Evolutionary conservation across 2,888 invertebrate genomes (phyloP).

Genomic region (Malthinus flaveolus): DNA sequence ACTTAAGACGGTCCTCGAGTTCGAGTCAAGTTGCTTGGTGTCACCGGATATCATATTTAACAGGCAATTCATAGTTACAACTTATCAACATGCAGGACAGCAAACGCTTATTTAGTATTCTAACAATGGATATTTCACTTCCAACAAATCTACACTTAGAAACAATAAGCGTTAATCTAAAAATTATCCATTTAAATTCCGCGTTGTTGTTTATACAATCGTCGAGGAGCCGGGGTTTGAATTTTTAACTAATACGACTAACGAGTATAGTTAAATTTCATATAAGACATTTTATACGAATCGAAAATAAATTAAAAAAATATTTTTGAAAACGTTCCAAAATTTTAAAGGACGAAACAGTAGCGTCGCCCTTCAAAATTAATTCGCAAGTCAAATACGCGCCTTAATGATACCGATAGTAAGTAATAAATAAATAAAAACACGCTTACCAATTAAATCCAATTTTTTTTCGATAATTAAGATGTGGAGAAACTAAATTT

Average conservation of each 20-base stretch:
- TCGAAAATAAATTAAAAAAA: no score
- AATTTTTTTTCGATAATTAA: constrained; percentile 17
- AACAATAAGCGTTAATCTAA: constrained; percentile 35
- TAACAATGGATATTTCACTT: constrained; percentile 30
- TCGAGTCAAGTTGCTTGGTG: constrained; percentile 24
- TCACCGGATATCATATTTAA: constrained; percentile 43
- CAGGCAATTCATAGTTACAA: constrained; percentile 41
- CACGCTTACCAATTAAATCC: constrained; percentile 23
- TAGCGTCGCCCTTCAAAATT: no score
- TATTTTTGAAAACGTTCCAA: no score
- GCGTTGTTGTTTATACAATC: constrained; percentile 8
- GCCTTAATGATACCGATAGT: constrained; percentile 5
- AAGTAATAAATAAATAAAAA: constrained; percentile 15
- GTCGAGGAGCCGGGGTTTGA: no score
- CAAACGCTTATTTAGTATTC: constrained; percentile 39
- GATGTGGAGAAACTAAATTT: constrained; percentile 10
- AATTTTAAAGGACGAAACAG: no score
- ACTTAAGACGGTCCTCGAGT: constrained; percentile 32
- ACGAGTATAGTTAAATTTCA: no score
- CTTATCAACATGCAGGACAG: constrained; percentile 38
- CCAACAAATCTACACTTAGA: constrained; percentile 33
- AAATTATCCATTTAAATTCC: constrained; percentile 33
- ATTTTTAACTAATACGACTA: no score
- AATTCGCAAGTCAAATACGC: no score
- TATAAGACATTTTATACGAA: no score